Conservation (phyloP, 2,888 invertebrate genomes). For the Xiphydria camelus region DNA sequence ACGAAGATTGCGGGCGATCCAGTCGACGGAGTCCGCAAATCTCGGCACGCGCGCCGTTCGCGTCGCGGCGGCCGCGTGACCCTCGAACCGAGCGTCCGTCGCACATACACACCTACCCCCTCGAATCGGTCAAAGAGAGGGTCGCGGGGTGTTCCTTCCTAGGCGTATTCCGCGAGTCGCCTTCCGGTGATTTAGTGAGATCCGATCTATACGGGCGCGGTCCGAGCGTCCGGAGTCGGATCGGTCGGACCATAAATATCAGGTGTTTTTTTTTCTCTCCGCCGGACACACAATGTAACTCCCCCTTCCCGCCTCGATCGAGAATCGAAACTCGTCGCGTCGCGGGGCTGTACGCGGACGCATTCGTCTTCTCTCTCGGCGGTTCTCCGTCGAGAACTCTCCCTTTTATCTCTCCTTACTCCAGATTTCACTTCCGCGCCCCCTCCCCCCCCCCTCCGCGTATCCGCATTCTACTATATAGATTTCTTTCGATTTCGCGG, state of each 20-base stretch:
- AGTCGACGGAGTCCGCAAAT: no score
- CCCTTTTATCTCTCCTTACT: background rate
- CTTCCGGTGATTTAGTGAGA: conserved; percentile 39
- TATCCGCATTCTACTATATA: no score
- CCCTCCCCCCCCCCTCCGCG: conserved; percentile 13
- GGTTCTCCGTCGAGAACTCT: no score
- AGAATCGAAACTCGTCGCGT: no score
- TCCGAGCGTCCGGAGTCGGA: conserved; percentile 36
- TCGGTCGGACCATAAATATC: conserved; percentile 49
- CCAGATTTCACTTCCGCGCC: background rate
- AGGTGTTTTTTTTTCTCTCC: conserved; percentile 27
- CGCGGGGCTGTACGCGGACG: conserved; percentile 22
- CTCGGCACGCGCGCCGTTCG: no score
- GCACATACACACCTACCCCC: no score
- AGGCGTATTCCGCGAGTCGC: conserved; percentile 32
- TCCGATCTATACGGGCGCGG: conserved; percentile 35
- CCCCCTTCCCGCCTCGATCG: no score
- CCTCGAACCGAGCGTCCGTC: no score
- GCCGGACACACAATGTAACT: conserved; percentile 18
- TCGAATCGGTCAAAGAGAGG: no score
- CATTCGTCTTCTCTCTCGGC: conserved; percentile 39
- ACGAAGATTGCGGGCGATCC: no score
- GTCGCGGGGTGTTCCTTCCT: conserved; percentile 37
- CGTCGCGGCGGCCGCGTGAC: no score
- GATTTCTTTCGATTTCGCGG: conserved; percentile 43